These are phyloP conservation scores for Peromyscus aztecus DNA, from an alignment of 2,797 vertebrate species.

Conservation along the genomic window DNA sequence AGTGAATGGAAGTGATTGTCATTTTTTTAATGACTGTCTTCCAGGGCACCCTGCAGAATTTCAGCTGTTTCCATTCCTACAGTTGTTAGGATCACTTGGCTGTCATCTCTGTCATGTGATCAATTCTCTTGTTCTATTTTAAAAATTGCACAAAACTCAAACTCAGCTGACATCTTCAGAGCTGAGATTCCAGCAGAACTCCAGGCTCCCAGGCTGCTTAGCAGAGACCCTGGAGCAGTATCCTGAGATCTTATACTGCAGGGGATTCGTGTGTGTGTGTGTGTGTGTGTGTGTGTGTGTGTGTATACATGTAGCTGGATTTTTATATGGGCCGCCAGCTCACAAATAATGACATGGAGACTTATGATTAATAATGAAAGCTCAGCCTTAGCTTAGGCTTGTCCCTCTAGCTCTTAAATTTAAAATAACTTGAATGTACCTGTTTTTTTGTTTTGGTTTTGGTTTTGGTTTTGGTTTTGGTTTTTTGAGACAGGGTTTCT, in stretches of 20 bases:
- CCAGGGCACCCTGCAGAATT: background rate
- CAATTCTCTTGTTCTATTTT: conserved; percentile 4
- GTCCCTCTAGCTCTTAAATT: background rate
- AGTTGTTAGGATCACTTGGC: background rate
- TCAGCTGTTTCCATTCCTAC: background rate
- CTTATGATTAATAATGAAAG: background rate
- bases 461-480: too few relatives aligned
- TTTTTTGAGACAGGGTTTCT: too few relatives aligned
- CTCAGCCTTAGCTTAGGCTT: background rate
- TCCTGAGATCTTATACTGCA: background rate
- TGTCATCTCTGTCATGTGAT: background rate
- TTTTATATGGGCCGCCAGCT: background rate
- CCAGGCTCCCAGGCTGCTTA: background rate
- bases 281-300: background rate
- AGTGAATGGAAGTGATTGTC: background rate
- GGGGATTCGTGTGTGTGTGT: background rate
- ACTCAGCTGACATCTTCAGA: background rate
- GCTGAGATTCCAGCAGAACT: background rate
- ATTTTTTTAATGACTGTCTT: background rate
- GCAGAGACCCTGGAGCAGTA: background rate
- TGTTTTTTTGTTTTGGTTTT: too few relatives aligned
- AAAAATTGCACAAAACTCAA: background rate
- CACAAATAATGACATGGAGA: background rate
- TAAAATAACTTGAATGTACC: background rate
- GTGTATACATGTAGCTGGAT: background rate